A percentile compares a stretch with the other conserved stretches of the same genome.
These are phyloP conservation scores for Adelosebastes latens DNA, from an alignment of 2,797 vertebrate genomes.

Conservation along the genomic window DNA sequence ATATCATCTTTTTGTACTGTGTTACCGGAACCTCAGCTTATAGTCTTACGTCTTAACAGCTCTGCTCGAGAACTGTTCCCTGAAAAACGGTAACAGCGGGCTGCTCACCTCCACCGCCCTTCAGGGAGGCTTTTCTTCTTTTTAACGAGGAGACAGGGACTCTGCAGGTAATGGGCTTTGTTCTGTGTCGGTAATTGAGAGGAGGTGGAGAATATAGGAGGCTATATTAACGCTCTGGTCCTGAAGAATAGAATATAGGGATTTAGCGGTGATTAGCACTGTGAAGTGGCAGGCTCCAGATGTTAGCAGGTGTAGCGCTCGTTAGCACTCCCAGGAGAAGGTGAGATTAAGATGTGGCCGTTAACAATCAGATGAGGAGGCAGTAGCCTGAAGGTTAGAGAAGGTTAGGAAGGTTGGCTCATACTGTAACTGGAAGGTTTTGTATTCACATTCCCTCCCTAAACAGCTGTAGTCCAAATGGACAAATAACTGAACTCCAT, in stretches of 20 bases:
- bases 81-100: slow-evolving; percentile 25
- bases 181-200: slow-evolving; percentile 33
- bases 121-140: slow-evolving; percentile 39
- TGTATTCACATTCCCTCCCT: background rate
- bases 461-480: background rate
- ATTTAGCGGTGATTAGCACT: slow-evolving; percentile 34
- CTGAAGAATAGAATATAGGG: slow-evolving; percentile 13
- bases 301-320: slow-evolving; percentile 38
- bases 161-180: slow-evolving; percentile 32
- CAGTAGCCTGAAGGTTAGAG: background rate
- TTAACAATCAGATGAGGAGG: slow-evolving; percentile 9
- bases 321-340: slow-evolving; percentile 38
- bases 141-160: slow-evolving; percentile 53
- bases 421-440: background rate
- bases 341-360: slow-evolving; percentile 20
- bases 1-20: slow-evolving; percentile 22
- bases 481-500: too few relatives aligned
- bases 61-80: slow-evolving; percentile 2
- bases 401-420: background rate
- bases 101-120: slow-evolving; percentile 26
- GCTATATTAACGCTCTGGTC: slow-evolving; percentile 17
- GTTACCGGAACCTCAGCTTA: background rate
- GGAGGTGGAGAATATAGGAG: slow-evolving; percentile 15
- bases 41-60: slow-evolving; percentile 3
- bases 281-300: slow-evolving; percentile 40